A percentile compares a stretch with the other conserved stretches of the same genome.
Evolutionary conservation across 2,797 vertebrate genomes (phyloP).

Genomic region (Falco naumanni): DNA sequence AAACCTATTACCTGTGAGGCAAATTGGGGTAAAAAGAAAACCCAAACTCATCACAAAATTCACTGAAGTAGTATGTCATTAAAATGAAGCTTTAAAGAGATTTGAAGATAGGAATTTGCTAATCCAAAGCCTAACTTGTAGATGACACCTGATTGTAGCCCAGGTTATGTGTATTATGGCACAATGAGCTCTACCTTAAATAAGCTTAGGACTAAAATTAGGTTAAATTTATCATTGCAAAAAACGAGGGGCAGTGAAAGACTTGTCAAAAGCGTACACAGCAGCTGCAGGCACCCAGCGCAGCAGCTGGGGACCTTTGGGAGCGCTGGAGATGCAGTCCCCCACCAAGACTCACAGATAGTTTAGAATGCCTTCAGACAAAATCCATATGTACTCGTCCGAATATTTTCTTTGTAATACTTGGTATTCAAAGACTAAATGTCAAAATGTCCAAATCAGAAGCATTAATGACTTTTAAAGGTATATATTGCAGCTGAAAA

Average conservation of each 20-base stretch:
- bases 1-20: neutral
- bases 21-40: neutral
- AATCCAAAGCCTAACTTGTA: neutral
- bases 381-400: neutral
- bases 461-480: neutral
- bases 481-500: neutral
- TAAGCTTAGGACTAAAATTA: neutral
- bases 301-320: neutral
- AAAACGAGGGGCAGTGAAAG: neutral
- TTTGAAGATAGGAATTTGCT: neutral
- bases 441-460: neutral
- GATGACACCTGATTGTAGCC: neutral
- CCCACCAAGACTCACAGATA: neutral
- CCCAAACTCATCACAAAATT: neutral
- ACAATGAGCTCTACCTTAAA: neutral
- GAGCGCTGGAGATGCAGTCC: neutral
- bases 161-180: neutral
- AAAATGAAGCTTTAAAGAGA: neutral
- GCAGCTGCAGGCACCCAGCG: neutral
- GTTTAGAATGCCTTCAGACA: neutral
- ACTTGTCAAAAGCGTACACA: neutral
- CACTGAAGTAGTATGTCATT: neutral
- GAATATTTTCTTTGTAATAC: neutral
- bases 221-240: neutral
- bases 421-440: neutral